Conservation (phyloP, 2,888 invertebrate genomes). For the Plusia festucae region DNA sequence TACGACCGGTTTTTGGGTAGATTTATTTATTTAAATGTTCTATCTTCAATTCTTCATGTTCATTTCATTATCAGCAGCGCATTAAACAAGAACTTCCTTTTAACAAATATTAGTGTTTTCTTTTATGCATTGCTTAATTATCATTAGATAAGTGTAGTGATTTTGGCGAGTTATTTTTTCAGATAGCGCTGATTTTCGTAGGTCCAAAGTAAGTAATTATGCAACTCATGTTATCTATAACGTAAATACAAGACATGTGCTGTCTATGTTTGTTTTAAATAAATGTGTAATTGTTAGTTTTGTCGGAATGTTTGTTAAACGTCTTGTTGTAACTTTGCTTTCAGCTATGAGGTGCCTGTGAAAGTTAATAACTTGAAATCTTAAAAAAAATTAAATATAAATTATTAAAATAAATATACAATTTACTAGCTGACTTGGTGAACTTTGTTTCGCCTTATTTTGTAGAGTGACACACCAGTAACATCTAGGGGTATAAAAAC, state of each 20-base stretch:
- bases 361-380: background rate
- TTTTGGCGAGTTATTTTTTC: constrained; percentile 41
- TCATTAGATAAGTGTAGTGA: constrained; percentile 36
- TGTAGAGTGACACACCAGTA: too few relatives aligned
- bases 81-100: constrained; percentile 20
- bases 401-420: background rate
- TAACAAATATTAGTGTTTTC: constrained; percentile 16
- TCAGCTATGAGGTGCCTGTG: constrained; percentile 2
- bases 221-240: constrained; percentile 56
- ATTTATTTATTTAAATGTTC: constrained; percentile 45
- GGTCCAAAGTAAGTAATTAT: constrained; percentile 70
- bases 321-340: background rate
- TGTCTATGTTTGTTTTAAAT: constrained; percentile 8
- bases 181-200: constrained; percentile 59
- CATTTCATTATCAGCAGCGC: constrained; percentile 19
- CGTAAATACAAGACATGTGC: constrained; percentile 41
- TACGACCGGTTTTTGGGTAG: constrained; percentile 52
- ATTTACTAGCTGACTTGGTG: too few relatives aligned
- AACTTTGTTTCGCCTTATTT: too few relatives aligned
- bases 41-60: constrained; percentile 25
- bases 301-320: background rate
- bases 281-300: constrained; percentile 12
- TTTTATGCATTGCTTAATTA: constrained; percentile 37
- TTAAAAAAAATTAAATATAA: background rate
- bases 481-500: too few relatives aligned